These are phyloP conservation scores for Aptenodytes forsteri DNA, from an alignment of 2,113 vertebrate species.

Conservation along the genomic window DNA sequence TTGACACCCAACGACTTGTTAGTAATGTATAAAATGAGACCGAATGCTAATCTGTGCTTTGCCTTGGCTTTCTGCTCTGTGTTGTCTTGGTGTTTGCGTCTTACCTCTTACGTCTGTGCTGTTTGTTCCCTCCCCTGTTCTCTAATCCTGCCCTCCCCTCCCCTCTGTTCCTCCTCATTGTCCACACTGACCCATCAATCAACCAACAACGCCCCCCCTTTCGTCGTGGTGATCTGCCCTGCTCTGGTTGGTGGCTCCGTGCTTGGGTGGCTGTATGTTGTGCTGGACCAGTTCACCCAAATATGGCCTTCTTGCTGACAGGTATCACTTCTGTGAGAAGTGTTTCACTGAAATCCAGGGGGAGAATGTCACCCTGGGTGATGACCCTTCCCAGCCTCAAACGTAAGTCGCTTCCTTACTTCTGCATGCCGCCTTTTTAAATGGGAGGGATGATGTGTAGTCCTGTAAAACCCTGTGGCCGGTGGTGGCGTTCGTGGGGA, in stretches of 20 bases:
- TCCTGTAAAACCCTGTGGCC: not conserved
- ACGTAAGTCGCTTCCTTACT: slow-evolving; percentile 85
- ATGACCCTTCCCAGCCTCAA: slow-evolving; percentile 97
- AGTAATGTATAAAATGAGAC: slow-evolving; percentile 75
- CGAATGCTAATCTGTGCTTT: slow-evolving; percentile 94
- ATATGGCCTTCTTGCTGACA: slow-evolving; percentile 90
- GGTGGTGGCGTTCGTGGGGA: not conserved
- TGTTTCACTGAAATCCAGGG: slow-evolving; percentile 99
- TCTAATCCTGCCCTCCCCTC: slow-evolving; percentile 79
- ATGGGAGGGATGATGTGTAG: accelerated
- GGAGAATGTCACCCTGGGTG: slow-evolving; percentile 96
- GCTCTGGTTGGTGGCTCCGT: slow-evolving; percentile 85
- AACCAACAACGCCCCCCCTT: slow-evolving; percentile 82
- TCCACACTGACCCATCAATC: slow-evolving; percentile 84
- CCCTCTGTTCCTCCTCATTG: slow-evolving; percentile 76
- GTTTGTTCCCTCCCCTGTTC: slow-evolving; percentile 81
- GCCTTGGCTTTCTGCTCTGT: slow-evolving; percentile 97
- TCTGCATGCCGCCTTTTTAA: not conserved
- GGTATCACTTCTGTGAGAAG: slow-evolving; percentile 99
- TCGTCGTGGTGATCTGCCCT: slow-evolving; percentile 83
- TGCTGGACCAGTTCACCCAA: slow-evolving; percentile 93
- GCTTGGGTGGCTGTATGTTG: slow-evolving; percentile 86
- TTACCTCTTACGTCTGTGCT: slow-evolving; percentile 83
- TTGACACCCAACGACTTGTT: slow-evolving; percentile 28
- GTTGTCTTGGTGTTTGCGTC: slow-evolving; percentile 86